phyloP scores from a whole-genome alignment of 1,140 invertebrate genomes.

The Anastatus disparis region DNA sequence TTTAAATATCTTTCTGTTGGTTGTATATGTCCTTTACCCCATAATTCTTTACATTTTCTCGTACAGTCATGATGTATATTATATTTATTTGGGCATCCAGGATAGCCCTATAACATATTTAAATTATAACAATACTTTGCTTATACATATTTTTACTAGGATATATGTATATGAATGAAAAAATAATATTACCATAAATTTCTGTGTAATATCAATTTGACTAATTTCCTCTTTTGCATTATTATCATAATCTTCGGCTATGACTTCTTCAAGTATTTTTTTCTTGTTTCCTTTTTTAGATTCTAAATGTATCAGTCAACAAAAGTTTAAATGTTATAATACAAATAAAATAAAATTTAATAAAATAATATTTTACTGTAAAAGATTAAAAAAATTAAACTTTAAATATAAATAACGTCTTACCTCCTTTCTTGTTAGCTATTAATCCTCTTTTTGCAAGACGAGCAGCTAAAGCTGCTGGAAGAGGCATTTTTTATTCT shows the following conservation, averaged over 20 bases:
- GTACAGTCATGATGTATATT: slow-evolving; percentile 96
- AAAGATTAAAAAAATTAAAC: slow-evolving; percentile 2
- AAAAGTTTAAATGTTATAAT: slow-evolving; percentile 31
- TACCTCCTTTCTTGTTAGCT: slow-evolving; percentile 64
- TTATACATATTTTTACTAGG: not conserved
- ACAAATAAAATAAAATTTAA: not conserved
- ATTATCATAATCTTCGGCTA: slow-evolving; percentile 87
- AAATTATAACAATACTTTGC: slow-evolving; percentile 30
- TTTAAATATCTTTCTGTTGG: slow-evolving; percentile 81
- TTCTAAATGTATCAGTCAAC: slow-evolving; percentile 48
- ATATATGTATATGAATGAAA: not conserved
- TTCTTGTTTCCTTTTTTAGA: slow-evolving; percentile 61
- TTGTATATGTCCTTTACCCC: slow-evolving; percentile 80
- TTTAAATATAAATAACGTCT: slow-evolving; percentile 31
- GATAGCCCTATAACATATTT: slow-evolving; percentile 71
- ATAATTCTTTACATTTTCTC: slow-evolving; percentile 88
- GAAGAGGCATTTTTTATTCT: slow-evolving; percentile 79
- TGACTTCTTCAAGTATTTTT: slow-evolving; percentile 81
- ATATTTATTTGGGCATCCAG: slow-evolving; percentile 94
- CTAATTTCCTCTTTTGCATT: slow-evolving; percentile 60
- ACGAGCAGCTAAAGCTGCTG: slow-evolving; percentile 84
- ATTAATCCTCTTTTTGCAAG: slow-evolving; percentile 87
- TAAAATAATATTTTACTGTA: not conserved
- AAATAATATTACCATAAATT: slow-evolving; percentile 56
- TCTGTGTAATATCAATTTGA: slow-evolving; percentile 61